phyloP scores from a whole-genome alignment of 2,797 vertebrate species.

The Discoglossus pictus region DNA sequence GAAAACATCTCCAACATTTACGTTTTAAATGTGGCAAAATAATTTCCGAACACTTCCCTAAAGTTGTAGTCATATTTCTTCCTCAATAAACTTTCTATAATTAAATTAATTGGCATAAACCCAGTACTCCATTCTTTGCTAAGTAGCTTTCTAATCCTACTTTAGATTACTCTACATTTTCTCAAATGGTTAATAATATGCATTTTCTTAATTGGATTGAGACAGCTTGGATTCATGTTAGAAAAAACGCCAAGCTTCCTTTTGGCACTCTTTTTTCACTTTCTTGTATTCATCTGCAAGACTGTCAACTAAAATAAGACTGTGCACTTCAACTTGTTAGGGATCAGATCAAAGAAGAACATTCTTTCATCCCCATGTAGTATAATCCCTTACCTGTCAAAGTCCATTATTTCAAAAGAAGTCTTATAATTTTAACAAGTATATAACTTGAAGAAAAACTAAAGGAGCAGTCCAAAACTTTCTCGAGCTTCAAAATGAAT shows the following conservation, averaged over 20 bases:
- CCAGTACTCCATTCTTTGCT: too few relatives aligned
- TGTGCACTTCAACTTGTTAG: slow-evolving; percentile 58
- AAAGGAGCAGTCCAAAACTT: slow-evolving; percentile 30
- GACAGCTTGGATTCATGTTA: slow-evolving; percentile 49
- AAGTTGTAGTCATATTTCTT: too few relatives aligned
- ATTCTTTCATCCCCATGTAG: slow-evolving; percentile 53
- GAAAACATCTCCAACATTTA: too few relatives aligned
- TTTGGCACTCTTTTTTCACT: slow-evolving; percentile 53
- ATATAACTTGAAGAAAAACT: slow-evolving; percentile 35
- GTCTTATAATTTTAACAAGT: slow-evolving; percentile 50
- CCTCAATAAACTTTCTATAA: too few relatives aligned
- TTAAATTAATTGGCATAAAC: too few relatives aligned
- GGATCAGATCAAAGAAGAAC: slow-evolving; percentile 58
- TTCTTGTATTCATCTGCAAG: slow-evolving; percentile 60
- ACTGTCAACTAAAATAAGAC: slow-evolving; percentile 55
- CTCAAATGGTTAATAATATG: slow-evolving; percentile 35
- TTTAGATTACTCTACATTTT: too few relatives aligned
- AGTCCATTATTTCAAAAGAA: slow-evolving; percentile 58
- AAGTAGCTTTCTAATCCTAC: too few relatives aligned
- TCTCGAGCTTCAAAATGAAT: slow-evolving; percentile 1
- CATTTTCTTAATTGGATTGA: slow-evolving; percentile 38
- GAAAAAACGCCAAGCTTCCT: slow-evolving; percentile 55
- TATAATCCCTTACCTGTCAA: slow-evolving; percentile 50
- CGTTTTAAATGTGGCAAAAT: too few relatives aligned
- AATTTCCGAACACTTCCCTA: too few relatives aligned